Conservation (phyloP, 2,797 vertebrate genomes). For the Molothrus ater region DNA sequence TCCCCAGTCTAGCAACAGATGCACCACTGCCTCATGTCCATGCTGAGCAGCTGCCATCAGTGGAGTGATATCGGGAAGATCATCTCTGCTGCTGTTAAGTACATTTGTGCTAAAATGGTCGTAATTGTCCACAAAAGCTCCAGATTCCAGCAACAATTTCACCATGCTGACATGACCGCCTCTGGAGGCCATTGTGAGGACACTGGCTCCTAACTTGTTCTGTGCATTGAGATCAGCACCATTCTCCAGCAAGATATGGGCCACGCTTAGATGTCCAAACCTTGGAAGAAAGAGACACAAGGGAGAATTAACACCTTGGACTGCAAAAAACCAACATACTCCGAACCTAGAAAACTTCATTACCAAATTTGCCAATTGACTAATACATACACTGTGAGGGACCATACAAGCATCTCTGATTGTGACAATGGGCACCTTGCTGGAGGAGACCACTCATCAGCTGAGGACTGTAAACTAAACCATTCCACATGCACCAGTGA, state of each 20-base stretch:
- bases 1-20: conserved; percentile 92
- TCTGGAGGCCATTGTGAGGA: conserved; percentile 90
- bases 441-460: background rate
- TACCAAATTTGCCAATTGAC: background rate
- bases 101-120: conserved; percentile 78
- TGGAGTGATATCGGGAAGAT: conserved; percentile 86
- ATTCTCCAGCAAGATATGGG: conserved; percentile 91
- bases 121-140: conserved; percentile 87
- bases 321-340: background rate
- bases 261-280: conserved; percentile 88
- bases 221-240: conserved; percentile 92
- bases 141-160: conserved; percentile 89
- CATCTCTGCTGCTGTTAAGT: conserved; percentile 77
- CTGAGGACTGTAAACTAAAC: background rate
- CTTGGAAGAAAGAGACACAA: conserved; percentile 62
- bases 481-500: background rate
- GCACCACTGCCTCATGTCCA: conserved; percentile 85
- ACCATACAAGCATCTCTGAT: background rate
- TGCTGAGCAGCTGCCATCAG: conserved; percentile 91
- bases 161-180: conserved; percentile 88
- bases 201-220: conserved; percentile 91
- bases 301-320: background rate
- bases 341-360: background rate
- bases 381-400: rapidly evolving
- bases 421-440: background rate